Conservation (phyloP, 2,113 vertebrate species). For the Rousettus leschenaultii region DNA sequence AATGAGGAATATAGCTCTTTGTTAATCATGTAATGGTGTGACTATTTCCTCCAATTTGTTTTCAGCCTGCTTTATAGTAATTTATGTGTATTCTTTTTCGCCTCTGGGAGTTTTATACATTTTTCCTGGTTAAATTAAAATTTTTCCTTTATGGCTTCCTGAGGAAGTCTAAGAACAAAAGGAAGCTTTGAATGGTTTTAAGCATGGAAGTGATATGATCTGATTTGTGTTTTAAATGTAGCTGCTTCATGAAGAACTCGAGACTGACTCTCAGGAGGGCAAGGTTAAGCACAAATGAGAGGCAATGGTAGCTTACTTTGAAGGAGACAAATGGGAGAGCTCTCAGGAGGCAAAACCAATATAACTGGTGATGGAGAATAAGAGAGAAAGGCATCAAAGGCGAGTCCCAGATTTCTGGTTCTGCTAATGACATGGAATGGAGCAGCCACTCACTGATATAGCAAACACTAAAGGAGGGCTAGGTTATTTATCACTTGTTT, state of each 20-base stretch:
- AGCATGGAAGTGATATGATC: neutral
- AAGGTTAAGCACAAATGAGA: neutral
- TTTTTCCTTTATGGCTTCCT: constrained; percentile 27
- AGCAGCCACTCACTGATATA: neutral
- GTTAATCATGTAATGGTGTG: neutral
- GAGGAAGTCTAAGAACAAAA: neutral
- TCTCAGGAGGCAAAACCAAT: neutral
- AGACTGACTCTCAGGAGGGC: neutral
- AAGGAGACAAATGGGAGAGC: neutral
- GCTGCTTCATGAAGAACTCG: neutral
- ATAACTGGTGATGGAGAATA: neutral
- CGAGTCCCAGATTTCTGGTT: neutral
- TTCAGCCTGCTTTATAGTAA: neutral
- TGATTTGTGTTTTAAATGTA: neutral
- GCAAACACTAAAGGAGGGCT: neutral
- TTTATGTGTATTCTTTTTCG: neutral
- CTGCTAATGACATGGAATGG: neutral
- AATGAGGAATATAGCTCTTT: neutral
- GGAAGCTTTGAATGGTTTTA: neutral
- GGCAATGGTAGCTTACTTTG: neutral
- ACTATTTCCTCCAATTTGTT: neutral
- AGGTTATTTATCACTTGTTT: neutral
- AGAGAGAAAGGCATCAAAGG: neutral
- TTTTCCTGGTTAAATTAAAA: neutral
- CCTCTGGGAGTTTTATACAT: neutral